A percentile compares a stretch with the other conserved stretches of the same genome.
These are phyloP conservation scores for Proteles cristata DNA, from an alignment of 2,113 vertebrate species.

Conservation along the genomic window DNA sequence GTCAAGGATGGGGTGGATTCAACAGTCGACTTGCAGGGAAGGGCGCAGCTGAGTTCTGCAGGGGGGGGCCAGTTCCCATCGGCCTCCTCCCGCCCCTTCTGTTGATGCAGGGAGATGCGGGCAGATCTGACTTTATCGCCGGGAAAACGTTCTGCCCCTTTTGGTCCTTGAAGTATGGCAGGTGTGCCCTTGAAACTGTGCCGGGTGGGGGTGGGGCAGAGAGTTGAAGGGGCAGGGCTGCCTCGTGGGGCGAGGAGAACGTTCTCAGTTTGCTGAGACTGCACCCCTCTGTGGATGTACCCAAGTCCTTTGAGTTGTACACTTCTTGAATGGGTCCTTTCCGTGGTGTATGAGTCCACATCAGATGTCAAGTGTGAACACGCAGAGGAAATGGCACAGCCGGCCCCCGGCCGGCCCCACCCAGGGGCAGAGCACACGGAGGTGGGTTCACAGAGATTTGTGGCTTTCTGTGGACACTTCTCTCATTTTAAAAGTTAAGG, in stretches of 20 bases:
- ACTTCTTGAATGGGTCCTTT: neutral
- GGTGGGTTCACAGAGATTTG: neutral
- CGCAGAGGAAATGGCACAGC: neutral
- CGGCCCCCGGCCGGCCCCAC: neutral
- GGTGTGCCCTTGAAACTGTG: neutral
- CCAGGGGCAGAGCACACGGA: neutral
- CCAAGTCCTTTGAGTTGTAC: neutral
- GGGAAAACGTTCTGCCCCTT: neutral
- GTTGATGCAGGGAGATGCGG: neutral
- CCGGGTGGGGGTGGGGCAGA: no score
- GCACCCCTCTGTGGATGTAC: neutral
- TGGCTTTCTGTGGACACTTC: neutral
- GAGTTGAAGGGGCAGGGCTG: neutral
- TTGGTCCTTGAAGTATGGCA: neutral
- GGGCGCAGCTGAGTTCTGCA: neutral
- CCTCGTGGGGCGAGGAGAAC: neutral
- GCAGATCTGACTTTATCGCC: neutral
- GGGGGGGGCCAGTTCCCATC: neutral
- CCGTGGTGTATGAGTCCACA: neutral
- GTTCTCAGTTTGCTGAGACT: neutral
- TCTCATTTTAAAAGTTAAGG: neutral
- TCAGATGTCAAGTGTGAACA: neutral
- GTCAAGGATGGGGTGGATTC: neutral
- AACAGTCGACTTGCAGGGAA: neutral
- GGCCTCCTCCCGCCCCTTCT: fast-evolving